phyloP scores from a whole-genome alignment of 2,113 vertebrate genomes.

The Lophius piscatorius region DNA sequence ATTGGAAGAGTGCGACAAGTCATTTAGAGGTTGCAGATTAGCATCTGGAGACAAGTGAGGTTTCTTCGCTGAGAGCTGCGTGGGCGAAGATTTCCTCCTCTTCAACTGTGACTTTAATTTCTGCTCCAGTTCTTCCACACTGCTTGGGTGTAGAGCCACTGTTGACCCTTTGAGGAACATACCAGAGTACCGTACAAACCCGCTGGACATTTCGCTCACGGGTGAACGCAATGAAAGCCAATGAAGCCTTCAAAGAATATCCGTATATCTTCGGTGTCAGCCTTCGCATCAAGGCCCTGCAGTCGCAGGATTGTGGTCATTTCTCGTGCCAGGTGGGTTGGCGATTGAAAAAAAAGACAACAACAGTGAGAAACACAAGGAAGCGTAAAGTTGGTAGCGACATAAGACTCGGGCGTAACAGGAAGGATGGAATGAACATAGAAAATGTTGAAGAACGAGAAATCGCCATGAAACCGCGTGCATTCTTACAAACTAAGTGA shows the following conservation, averaged over 20 bases:
- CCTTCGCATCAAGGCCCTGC: slow-evolving; percentile 89
- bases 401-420: too few species aligned
- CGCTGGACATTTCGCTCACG: slow-evolving; percentile 87
- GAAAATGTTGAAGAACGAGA: too few species aligned
- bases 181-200: slow-evolving; percentile 86
- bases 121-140: slow-evolving; percentile 87
- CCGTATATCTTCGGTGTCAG: slow-evolving; percentile 89
- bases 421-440: too few species aligned
- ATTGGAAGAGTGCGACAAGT: background rate
- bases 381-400: background rate
- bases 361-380: background rate
- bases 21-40: background rate
- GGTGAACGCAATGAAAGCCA: slow-evolving; percentile 95
- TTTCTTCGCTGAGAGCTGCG: background rate
- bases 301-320: slow-evolving; percentile 91
- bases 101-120: slow-evolving; percentile 82
- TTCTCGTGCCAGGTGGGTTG: background rate
- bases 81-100: slow-evolving; percentile 33
- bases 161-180: slow-evolving; percentile 83
- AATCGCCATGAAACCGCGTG: too few species aligned
- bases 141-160: slow-evolving; percentile 88
- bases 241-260: slow-evolving; percentile 88
- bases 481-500: slow-evolving; percentile 12
- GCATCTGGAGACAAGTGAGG: slow-evolving; percentile 32
- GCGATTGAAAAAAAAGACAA: slow-evolving; percentile 16